These are phyloP conservation scores for Abrostola tripartita DNA, from an alignment of 2,888 invertebrate species.

Conservation along the genomic window DNA sequence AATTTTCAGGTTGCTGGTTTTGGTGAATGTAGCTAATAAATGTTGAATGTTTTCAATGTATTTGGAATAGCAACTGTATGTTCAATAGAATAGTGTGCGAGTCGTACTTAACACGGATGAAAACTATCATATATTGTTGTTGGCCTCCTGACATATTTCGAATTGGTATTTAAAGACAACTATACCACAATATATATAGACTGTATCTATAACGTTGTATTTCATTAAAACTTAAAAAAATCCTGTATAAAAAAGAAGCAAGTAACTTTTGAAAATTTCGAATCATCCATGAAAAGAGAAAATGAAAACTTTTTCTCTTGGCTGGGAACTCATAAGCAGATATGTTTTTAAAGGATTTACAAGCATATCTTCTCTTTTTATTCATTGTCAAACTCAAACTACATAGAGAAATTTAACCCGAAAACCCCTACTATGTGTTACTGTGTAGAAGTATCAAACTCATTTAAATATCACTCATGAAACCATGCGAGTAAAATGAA, in stretches of 20 bases:
- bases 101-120: too few relatives aligned
- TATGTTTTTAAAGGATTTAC: not conserved
- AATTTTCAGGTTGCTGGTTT: constrained; percentile 15
- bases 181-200: too few relatives aligned
- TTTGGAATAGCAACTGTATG: not conserved
- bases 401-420: constrained; percentile 19
- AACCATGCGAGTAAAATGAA: not conserved
- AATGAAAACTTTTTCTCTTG: too few relatives aligned
- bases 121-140: too few relatives aligned
- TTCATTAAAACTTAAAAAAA: too few relatives aligned
- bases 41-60: constrained; percentile 7
- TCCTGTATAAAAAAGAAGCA: too few relatives aligned
- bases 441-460: constrained; percentile 1
- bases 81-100: not conserved
- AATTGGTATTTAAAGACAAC: too few relatives aligned
- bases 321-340: constrained; percentile 1
- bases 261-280: too few relatives aligned
- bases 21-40: constrained; percentile 17
- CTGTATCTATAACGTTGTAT: too few relatives aligned
- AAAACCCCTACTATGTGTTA: constrained; percentile 12
- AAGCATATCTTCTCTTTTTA: constrained; percentile 26
- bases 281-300: too few relatives aligned
- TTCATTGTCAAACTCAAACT: constrained; percentile 27
- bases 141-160: too few relatives aligned
- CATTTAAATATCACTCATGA: not conserved